These are phyloP conservation scores for Myiozetetes cayanensis DNA, from an alignment of 2,113 vertebrate species.

Conservation along the genomic window DNA sequence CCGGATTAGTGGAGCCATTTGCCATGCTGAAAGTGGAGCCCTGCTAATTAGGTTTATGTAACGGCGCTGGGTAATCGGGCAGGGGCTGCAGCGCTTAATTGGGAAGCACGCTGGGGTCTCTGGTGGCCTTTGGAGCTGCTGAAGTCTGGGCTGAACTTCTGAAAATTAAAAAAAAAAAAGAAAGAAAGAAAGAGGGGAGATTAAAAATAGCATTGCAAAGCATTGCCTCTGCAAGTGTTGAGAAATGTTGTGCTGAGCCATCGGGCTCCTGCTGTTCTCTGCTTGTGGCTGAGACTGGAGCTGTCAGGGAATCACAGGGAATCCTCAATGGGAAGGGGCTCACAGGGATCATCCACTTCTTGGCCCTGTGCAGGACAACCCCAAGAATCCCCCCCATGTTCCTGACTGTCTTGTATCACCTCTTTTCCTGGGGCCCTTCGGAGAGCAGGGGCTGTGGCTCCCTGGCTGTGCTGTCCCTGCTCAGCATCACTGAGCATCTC, in stretches of 20 bases:
- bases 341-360: fast-evolving
- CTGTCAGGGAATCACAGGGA: neutral
- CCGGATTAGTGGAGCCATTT: slow-evolving; percentile 2
- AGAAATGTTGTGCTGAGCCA: fast-evolving
- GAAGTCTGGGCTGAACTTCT: neutral
- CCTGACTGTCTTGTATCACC: fast-evolving
- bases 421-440: neutral
- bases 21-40: slow-evolving; percentile 8
- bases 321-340: fast-evolving
- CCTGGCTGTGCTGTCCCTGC: neutral
- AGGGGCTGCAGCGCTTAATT: neutral
- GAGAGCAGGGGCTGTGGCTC: neutral
- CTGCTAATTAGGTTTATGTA: slow-evolving; percentile 61
- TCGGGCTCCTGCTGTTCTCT: fast-evolving
- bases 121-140: neutral
- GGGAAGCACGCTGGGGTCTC: neutral
- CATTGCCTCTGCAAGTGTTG: fast-evolving
- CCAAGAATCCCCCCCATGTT: neutral
- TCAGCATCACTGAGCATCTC: neutral
- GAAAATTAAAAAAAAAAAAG: neutral
- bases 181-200: too few relatives aligned
- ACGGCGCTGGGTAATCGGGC: neutral
- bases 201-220: fast-evolving
- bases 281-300: fast-evolving
- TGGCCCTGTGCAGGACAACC: neutral